These are phyloP conservation scores for Helostoma temminkii DNA, from an alignment of 2,797 vertebrate genomes.

Conservation along the genomic window DNA sequence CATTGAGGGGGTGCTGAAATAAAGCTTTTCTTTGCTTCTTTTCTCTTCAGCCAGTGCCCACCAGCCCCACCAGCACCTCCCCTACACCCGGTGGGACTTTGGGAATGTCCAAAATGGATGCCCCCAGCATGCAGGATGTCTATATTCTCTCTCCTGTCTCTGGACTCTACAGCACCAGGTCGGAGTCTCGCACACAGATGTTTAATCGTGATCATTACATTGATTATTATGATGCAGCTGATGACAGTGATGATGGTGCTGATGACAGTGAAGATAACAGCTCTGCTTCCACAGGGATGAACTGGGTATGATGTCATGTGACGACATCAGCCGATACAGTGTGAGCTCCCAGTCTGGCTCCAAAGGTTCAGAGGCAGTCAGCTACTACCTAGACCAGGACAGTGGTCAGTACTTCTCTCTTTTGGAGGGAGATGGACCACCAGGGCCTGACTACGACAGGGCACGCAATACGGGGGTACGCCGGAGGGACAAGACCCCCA, in stretches of 20 bases:
- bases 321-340: constrained; percentile 91
- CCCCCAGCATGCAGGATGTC: constrained; percentile 88
- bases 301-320: constrained; percentile 90
- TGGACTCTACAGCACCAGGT: constrained; percentile 90
- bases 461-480: constrained; percentile 88
- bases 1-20: not conserved
- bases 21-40: constrained; percentile 1
- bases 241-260: constrained; percentile 23
- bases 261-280: constrained; percentile 39
- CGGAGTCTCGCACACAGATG: constrained; percentile 39
- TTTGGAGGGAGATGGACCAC: constrained; percentile 87
- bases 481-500: constrained; percentile 91
- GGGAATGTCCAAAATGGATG: constrained; percentile 89
- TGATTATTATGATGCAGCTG: constrained; percentile 38
- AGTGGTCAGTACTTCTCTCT: constrained; percentile 91
- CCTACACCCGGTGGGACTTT: constrained; percentile 88
- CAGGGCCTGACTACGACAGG: constrained; percentile 87
- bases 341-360: constrained; percentile 86
- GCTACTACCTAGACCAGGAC: constrained; percentile 92
- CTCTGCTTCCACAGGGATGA: constrained; percentile 84
- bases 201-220: constrained; percentile 29
- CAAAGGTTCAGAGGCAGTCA: constrained; percentile 90
- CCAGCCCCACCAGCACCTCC: constrained; percentile 84
- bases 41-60: constrained; percentile 84
- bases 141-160: constrained; percentile 92